These are phyloP conservation scores for Clupea harengus DNA, from an alignment of 2,113 vertebrate species.

Conservation along the genomic window DNA sequence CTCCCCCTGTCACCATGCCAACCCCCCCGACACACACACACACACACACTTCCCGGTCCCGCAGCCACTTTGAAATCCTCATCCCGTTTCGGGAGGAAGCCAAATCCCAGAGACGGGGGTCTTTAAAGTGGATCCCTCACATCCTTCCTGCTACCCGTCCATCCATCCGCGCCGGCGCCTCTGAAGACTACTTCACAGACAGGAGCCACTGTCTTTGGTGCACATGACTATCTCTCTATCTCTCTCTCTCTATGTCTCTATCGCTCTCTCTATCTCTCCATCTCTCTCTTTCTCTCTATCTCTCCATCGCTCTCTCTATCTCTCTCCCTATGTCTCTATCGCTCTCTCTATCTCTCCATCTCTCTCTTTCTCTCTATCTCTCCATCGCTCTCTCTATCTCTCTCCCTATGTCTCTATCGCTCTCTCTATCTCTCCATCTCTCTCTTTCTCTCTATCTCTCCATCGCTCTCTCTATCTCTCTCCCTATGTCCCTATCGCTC, in stretches of 20 bases:
- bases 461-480: too few species aligned
- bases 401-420: background rate
- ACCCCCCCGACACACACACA: background rate
- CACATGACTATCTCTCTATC: background rate
- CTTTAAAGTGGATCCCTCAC: conserved; percentile 54
- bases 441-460: too few species aligned
- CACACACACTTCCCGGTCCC: conserved; percentile 27
- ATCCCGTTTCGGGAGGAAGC: conserved; percentile 40
- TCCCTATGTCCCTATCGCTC: too few species aligned
- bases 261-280: background rate
- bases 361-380: background rate
- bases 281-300: background rate
- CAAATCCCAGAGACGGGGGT: conserved; percentile 36
- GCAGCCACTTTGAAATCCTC: conserved; percentile 40
- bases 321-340: background rate
- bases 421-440: too few species aligned
- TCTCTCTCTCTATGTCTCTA: background rate
- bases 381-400: background rate
- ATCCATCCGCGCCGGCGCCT: conserved; percentile 20
- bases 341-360: background rate
- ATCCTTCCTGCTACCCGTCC: conserved; percentile 56
- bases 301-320: background rate
- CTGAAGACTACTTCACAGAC: background rate
- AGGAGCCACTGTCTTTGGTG: background rate
- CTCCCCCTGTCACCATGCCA: background rate